A percentile compares a stretch with the other conserved stretches of the same genome.
These are phyloP conservation scores for Neoaliturus tenellus DNA, from an alignment of 2,888 invertebrate species.

Conservation along the genomic window DNA sequence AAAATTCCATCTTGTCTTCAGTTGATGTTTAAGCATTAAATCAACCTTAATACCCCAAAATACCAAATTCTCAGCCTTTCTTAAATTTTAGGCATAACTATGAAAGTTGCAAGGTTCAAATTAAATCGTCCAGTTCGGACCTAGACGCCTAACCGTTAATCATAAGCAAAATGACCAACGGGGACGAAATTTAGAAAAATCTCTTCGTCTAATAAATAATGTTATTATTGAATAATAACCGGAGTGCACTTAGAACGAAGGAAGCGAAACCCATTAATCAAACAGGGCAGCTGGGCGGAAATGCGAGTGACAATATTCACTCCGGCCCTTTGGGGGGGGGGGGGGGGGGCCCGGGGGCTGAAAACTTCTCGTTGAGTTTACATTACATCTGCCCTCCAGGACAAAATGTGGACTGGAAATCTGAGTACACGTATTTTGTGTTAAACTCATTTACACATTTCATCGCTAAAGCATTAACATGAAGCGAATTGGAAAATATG, in stretches of 20 bases:
- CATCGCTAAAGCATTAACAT: not conserved
- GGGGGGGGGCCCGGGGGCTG: not conserved
- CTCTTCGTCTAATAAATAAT: constrained; percentile 46
- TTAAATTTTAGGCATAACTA: no score
- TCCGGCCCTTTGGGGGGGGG: not conserved
- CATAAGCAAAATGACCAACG: not conserved
- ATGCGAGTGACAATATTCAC: constrained; percentile 50
- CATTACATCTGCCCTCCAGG: constrained; percentile 10
- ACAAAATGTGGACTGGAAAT: not conserved
- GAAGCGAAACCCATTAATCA: constrained; percentile 28
- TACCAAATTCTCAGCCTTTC: no score
- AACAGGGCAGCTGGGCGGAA: constrained; percentile 45
- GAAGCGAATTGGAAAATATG: no score
- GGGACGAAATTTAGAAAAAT: constrained; percentile 50
- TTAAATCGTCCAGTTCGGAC: not conserved
- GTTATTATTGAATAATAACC: constrained; percentile 48
- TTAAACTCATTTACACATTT: not conserved
- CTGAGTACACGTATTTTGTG: not conserved
- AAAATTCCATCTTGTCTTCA: no score
- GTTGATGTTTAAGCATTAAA: no score
- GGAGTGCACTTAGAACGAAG: constrained; percentile 43
- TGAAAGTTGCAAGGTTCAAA: not conserved
- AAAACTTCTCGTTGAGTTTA: constrained; percentile 36
- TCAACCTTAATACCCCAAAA: no score
- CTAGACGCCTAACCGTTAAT: not conserved